Evolutionary conservation across 2,888 invertebrate species (phyloP), one percentile per base, ranked within the genome.

Genomic region (Ennomos erosarius): DNA sequence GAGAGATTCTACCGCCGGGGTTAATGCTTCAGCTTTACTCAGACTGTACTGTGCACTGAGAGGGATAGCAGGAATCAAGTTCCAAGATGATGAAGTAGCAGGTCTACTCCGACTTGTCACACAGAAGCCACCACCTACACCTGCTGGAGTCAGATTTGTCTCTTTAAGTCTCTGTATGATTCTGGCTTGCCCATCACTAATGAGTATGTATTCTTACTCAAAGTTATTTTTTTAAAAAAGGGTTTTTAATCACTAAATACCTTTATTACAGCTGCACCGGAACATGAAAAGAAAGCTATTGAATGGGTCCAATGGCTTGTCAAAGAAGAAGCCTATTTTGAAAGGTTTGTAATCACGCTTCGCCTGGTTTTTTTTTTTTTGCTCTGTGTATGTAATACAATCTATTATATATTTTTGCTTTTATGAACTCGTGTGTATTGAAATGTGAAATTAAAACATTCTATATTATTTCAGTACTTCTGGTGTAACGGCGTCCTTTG

Each of bases 261-360:
- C 6, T 26, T 6, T 26, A 43, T 83, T 83, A 67, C 85, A 84
- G 94, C 94, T 67, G 94, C 94, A 47, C 88, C 94, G 40, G 96
- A 96, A 63, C 95, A 97, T 75, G 99, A 99, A 85, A 95, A 96
- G 64, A 95, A 95, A 75, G 96, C 97, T 11, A 95, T 98, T 56
- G 97, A 98, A 80, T 99, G 98, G 98, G 95, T 98, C 10, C 97
- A 97, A 72, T 98, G 98, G 98, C 93, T 99, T 0, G 97, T 98
- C 0, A 95, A 95, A 70, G 98, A 98, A 83, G 98, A 98, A 85
- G 96, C 96, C 0, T 97, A 97, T 81, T 97, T 98, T 78, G 97
- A 97, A 86, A 96, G 95, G 91, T 94, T 6, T 26, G 26, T 6
- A 26, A 6, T 26, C 26, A 26, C 26, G 6, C 6, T 26, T 26